Conservation (phyloP, 2,888 invertebrate species). For the Pristionchus japonicus region DNA sequence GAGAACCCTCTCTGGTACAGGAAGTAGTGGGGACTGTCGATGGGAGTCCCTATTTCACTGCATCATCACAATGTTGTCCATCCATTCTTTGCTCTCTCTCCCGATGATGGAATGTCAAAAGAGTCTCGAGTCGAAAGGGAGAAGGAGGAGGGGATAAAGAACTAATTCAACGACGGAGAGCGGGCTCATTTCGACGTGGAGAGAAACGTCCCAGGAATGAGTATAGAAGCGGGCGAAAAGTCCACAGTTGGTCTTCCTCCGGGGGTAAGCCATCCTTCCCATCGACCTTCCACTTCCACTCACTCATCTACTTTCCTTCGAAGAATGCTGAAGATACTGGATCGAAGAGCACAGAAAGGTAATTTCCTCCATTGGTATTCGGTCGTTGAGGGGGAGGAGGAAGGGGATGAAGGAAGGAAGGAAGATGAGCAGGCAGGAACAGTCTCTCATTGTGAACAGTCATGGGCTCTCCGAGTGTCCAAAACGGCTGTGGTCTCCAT, state of each 20-base stretch:
- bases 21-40: background rate
- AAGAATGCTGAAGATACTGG: constrained; percentile 4
- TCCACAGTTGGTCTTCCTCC: background rate
- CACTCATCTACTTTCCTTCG: background rate
- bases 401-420: background rate
- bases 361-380: constrained; percentile 21
- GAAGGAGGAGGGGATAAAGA: constrained; percentile 16
- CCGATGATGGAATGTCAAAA: constrained; percentile 33
- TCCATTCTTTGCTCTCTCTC: background rate
- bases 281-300: background rate
- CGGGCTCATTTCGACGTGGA: background rate
- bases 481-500: background rate
- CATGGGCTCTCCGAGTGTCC: background rate
- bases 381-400: background rate
- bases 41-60: background rate
- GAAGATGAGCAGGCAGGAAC: background rate
- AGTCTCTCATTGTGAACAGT: background rate
- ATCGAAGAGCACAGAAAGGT: constrained; percentile 10
- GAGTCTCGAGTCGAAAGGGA: background rate
- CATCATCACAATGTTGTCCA: background rate
- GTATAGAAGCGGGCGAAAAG: constrained; percentile 2
- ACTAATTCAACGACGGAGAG: background rate
- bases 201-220: background rate
- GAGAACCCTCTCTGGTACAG: no score
- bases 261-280: background rate